Percentiles rank a stretch among this genome's conserved stretches.
These are phyloP conservation scores for Pharmacophagus antenor DNA, from an alignment of 2,888 invertebrate species.

Conservation along the genomic window DNA sequence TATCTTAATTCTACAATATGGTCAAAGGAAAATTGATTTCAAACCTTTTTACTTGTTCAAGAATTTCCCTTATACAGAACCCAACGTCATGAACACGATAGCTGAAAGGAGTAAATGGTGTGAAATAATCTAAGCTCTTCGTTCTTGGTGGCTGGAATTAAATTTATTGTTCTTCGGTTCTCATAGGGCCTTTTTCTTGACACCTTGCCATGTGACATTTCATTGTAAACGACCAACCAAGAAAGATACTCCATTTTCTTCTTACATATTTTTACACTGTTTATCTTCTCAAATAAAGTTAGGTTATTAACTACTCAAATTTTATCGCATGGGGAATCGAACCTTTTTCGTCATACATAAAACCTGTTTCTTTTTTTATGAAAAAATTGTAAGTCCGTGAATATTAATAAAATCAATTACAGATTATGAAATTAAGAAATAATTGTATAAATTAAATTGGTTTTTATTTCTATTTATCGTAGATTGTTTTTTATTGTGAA, in stretches of 20 bases:
- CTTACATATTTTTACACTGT: background rate
- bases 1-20: conserved; percentile 29
- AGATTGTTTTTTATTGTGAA: no score
- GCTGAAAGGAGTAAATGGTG: conserved; percentile 77
- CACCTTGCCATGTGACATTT: conserved; percentile 45
- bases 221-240: background rate
- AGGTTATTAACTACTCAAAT: background rate
- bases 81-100: conserved; percentile 69
- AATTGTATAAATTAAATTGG: no score
- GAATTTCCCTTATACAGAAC: conserved; percentile 66
- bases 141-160: conserved; percentile 73
- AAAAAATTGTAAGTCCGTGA: no score
- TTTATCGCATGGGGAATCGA: background rate
- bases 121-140: conserved; percentile 78
- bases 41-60: conserved; percentile 31
- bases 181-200: conserved; percentile 63
- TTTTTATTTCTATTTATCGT: no score
- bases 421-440: no score
- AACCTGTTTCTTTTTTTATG: no score
- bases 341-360: no score
- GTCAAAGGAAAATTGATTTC: conserved; percentile 20
- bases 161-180: conserved; percentile 74
- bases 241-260: background rate
- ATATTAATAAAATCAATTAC: no score
- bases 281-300: background rate